A percentile compares a stretch with the other conserved stretches of the same genome.
Conservation (phyloP, 2,888 invertebrate species). For the Gastrophysa polygoni region DNA sequence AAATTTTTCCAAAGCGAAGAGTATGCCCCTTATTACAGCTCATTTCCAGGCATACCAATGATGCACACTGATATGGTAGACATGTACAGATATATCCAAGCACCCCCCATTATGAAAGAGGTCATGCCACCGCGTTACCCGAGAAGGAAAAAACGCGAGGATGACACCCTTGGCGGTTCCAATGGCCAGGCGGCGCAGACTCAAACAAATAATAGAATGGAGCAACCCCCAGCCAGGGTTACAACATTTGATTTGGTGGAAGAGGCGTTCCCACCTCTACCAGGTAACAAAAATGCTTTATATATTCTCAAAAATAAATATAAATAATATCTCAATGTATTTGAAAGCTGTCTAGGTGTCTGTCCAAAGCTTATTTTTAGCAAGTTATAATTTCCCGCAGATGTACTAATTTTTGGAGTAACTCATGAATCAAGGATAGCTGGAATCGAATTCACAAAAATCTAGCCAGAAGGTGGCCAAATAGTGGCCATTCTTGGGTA, state of each 20-base stretch:
- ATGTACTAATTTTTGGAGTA: no score
- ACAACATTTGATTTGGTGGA: conserved; percentile 80
- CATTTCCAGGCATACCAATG: conserved; percentile 38
- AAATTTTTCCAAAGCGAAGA: no score
- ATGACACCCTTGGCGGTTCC: conserved; percentile 33
- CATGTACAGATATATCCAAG: conserved; percentile 42
- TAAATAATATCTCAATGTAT: no score
- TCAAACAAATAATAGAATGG: conserved; percentile 23
- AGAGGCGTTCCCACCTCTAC: conserved; percentile 80
- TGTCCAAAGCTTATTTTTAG: no score
- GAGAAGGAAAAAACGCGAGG: conserved; percentile 51
- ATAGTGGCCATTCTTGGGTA: no score
- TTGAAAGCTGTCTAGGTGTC: no score
- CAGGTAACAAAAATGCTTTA: conserved; percentile 65
- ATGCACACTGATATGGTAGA: conserved; percentile 43
- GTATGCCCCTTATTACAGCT: no score
- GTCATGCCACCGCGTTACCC: conserved; percentile 57
- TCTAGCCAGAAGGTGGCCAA: no score
- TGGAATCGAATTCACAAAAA: no score
- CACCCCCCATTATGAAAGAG: conserved; percentile 51
- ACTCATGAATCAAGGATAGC: no score
- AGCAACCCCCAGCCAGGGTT: conserved; percentile 51
- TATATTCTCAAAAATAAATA: no score
- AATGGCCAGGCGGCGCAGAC: conserved; percentile 34
- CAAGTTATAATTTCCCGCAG: no score